Conservation (phyloP, 37 sponge, comb jelly and placozoan species). For the Corticium candelabrum region DNA sequence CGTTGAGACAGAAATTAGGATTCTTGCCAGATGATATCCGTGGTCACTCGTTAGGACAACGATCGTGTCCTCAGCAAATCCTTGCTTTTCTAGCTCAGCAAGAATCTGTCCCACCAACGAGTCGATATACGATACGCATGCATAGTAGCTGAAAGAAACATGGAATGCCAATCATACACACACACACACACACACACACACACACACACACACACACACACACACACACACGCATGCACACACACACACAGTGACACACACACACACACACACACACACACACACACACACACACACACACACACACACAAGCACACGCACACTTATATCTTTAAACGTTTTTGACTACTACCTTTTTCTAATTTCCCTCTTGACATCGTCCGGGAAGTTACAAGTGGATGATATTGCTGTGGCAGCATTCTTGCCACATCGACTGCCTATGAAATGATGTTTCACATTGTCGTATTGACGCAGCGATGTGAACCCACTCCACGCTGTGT, state of each 20-base stretch:
- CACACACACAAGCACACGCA: too few species aligned
- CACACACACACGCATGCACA: neutral
- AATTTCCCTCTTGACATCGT: neutral
- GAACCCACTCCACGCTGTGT: constrained; percentile 21
- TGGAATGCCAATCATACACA: too few species aligned
- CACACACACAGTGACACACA: constrained; percentile 1
- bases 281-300: constrained; percentile 11
- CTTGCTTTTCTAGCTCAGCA: constrained; percentile 10
- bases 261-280: constrained; percentile 22
- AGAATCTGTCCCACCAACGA: constrained; percentile 25
- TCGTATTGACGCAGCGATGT: neutral
- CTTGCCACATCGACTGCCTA: neutral
- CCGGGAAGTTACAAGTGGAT: neutral
- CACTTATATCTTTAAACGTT: neutral
- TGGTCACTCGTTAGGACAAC: constrained; percentile 45
- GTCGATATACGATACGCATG: constrained; percentile 30
- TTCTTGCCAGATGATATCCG: constrained; percentile 30
- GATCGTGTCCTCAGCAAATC: constrained; percentile 26
- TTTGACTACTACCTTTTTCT: neutral
- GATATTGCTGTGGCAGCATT: neutral
- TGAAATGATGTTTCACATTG: neutral
- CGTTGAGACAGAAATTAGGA: neutral
- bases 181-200: constrained; percentile 5
- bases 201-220: constrained; percentile 1
- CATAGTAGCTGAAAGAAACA: constrained; percentile 19